These are phyloP conservation scores for Onthophagus sagittarius DNA, from an alignment of 2,888 invertebrate species.

Conservation along the genomic window DNA sequence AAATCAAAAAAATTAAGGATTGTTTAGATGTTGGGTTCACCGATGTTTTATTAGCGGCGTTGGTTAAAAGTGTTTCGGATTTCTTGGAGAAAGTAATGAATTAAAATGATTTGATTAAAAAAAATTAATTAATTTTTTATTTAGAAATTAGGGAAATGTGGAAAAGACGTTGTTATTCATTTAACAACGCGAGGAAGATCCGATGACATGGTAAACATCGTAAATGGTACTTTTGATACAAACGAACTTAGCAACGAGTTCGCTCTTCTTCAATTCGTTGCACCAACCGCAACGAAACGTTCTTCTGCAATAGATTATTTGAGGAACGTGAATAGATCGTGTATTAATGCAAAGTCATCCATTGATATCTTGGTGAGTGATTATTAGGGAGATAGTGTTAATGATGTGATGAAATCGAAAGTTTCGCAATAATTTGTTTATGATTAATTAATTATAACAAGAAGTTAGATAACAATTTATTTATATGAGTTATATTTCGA, in stretches of 20 bases:
- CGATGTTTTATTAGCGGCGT: not conserved
- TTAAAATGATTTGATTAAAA: too few species aligned
- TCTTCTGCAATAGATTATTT: not conserved
- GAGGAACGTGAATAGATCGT: not conserved
- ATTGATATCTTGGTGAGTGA: slow-evolving; percentile 3
- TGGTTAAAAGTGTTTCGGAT: slow-evolving; percentile 1
- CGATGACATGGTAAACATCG: slow-evolving; percentile 2
- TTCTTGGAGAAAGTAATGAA: slow-evolving; percentile 1
- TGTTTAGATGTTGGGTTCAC: not conserved
- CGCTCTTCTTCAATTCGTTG: not conserved
- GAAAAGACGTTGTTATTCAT: not conserved
- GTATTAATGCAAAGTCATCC: slow-evolving; percentile 6
- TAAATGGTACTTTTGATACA: slow-evolving; percentile 3
- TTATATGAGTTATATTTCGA: too few species aligned
- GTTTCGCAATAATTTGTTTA: not conserved
- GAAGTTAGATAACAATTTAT: too few species aligned
- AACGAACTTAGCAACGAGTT: slow-evolving; percentile 5
- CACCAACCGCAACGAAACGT: not conserved
- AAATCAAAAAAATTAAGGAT: slow-evolving; percentile 4
- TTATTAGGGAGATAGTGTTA: not conserved
- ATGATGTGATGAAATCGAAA: not conserved
- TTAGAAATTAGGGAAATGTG: slow-evolving; percentile 2
- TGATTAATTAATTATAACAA: too few species aligned
- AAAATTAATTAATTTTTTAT: not conserved
- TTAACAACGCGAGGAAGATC: not conserved